Evolutionary conservation across 2,113 vertebrate species (phyloP), one percentile per base, ranked within the genome.

Genomic region (Oplegnathus fasciatus): DNA sequence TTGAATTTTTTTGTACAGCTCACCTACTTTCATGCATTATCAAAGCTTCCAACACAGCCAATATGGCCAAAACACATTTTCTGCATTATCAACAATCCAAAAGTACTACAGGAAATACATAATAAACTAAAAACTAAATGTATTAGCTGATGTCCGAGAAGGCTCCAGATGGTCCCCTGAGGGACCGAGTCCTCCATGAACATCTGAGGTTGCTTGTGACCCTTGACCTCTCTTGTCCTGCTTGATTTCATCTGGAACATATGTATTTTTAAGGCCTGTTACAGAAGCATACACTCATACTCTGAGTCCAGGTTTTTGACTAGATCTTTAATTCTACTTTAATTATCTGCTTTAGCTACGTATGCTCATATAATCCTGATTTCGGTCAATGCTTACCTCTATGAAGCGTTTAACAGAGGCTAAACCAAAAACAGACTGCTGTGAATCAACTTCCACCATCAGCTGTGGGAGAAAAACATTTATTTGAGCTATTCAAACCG

Each of bases 151-250:
- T 2, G 50, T 78, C 48, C 71, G 61, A 84, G 44, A 17, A 74
- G 42, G 74, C 22, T 69, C 70, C 87, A 89, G 79, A 88, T 82
- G 81, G 84, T 83, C 71, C 68, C 74, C 62, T 1, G 1, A 71
- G 68, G 67, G 65, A 44, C 40, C 5, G 17, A 55, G 64, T 67
- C 40, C 26, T 69, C 58, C 52, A 69, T 10, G 28, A 52, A 46
- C 26, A 80, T 80, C 70, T 34, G 37, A 78, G 22, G 34, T 54
- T 52, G 50, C 64, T 54, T 64, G 1, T 73, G 78, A 83, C 80
- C 80, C 1, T 37, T 88, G 73, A 90, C 69, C 61, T 74, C 70
- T 70, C 75, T 68, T 9, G 20, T 76, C 57, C 37, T 61, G 32
- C 60, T 60, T 0, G 30, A 70, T 80, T 82, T 17, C 34, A 64